A percentile compares a stretch with the other conserved stretches of the same genome.
Conservation (phyloP, 2,888 invertebrate species). For the Harpalus rubripes region DNA sequence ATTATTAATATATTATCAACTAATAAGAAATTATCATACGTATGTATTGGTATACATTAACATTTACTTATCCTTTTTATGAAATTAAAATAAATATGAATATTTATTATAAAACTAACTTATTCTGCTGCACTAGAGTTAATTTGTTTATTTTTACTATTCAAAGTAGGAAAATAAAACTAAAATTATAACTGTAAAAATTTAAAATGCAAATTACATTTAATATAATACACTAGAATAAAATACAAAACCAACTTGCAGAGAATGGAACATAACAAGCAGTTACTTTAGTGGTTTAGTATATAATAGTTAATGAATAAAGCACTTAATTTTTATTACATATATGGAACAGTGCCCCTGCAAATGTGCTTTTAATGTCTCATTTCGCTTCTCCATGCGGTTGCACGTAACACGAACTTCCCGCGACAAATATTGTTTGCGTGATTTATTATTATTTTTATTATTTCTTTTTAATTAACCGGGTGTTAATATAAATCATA, state of each 20-base stretch:
- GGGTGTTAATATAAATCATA: too few species aligned
- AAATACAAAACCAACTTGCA: constrained; percentile 20
- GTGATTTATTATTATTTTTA: constrained; percentile 45
- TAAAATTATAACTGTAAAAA: constrained; percentile 40
- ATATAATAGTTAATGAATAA: constrained; percentile 55
- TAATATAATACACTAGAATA: constrained; percentile 50
- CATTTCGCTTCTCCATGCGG: constrained; percentile 32
- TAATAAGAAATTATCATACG: too few species aligned
- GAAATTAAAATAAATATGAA: not conserved
- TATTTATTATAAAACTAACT: not conserved
- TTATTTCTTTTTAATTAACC: constrained; percentile 35
- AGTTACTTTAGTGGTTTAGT: constrained; percentile 17
- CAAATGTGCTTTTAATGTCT: constrained; percentile 54
- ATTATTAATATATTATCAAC: not conserved
- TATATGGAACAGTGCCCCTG: constrained; percentile 35
- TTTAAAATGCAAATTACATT: constrained; percentile 52
- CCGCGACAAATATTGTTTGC: constrained; percentile 26
- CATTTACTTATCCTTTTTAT: not conserved
- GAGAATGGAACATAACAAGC: constrained; percentile 9
- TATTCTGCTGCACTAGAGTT: not conserved
- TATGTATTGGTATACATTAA: too few species aligned
- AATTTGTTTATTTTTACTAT: constrained; percentile 9
- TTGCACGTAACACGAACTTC: constrained; percentile 13
- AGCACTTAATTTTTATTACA: constrained; percentile 55
- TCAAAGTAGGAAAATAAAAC: not conserved